These are phyloP conservation scores for Rapana venosa DNA, from an alignment of 2,888 invertebrate genomes.

Conservation along the genomic window DNA sequence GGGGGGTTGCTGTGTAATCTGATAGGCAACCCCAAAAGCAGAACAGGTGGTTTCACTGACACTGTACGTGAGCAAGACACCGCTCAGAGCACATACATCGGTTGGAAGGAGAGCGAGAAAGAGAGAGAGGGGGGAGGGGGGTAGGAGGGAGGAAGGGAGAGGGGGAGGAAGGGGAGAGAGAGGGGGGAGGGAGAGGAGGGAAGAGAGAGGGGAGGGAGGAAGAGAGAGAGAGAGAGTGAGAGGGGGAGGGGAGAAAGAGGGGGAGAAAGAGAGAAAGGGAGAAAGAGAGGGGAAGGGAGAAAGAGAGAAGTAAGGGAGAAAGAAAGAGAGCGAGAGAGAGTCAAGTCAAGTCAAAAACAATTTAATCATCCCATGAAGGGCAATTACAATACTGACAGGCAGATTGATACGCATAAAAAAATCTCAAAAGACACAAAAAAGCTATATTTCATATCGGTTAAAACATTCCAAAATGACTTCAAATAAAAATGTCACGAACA, in stretches of 20 bases:
- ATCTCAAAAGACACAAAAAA: too few species aligned
- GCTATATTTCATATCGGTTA: too few species aligned
- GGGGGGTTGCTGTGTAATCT: too few species aligned
- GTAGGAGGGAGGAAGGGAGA: not conserved
- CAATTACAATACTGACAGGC: too few species aligned
- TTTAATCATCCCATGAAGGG: too few species aligned
- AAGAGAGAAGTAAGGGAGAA: not conserved
- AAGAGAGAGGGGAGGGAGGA: not conserved
- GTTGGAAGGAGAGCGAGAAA: not conserved
- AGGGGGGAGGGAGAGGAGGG: not conserved
- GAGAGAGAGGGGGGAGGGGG: not conserved
- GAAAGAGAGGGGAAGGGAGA: not conserved
- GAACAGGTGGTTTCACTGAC: conserved; percentile 33
- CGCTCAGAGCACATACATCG: not conserved
- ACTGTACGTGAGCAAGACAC: not conserved
- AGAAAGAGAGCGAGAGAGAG: not conserved
- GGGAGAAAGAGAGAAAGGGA: not conserved
- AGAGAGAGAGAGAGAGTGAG: not conserved
- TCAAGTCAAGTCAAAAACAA: too few species aligned
- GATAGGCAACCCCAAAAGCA: not conserved
- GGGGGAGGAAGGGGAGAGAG: too few species aligned
- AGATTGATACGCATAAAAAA: too few species aligned
- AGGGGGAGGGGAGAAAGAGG: not conserved
- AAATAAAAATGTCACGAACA: too few species aligned
- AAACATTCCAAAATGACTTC: too few species aligned